These are phyloP conservation scores for Drosophila prosaltans DNA, from an alignment of 1,140 invertebrate genomes.

Conservation along the genomic window DNA sequence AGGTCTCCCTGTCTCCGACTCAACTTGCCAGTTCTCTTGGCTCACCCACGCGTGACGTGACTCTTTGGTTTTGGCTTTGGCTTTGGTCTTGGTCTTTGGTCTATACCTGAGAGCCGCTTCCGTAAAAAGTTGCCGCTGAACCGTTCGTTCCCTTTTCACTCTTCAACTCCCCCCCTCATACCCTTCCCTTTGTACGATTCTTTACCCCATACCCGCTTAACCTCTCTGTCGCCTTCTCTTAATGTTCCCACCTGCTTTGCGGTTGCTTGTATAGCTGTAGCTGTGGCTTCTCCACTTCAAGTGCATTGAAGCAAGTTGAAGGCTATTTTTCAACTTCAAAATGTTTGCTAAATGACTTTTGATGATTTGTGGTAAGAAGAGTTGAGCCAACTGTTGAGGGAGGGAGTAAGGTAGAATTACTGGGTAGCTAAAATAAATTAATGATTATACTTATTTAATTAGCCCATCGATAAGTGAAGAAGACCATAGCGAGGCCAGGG, in stretches of 20 bases:
- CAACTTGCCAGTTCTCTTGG: constrained; percentile 38
- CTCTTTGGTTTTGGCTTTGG: constrained; percentile 75
- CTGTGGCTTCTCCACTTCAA: constrained; percentile 69
- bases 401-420: constrained; percentile 18
- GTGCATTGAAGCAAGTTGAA: constrained; percentile 80
- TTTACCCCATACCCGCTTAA: constrained; percentile 6
- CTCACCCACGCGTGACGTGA: constrained; percentile 77
- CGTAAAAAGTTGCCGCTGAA: constrained; percentile 73
- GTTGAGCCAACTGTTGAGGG: constrained; percentile 31
- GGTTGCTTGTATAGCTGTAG: constrained; percentile 37
- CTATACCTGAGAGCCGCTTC: constrained; percentile 74
- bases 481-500: neutral
- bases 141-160: constrained; percentile 15
- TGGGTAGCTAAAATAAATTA: constrained; percentile 71
- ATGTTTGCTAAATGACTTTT: constrained; percentile 82
- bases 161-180: constrained; percentile 5
- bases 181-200: neutral
- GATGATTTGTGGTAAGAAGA: constrained; percentile 73
- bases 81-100: constrained; percentile 40
- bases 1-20: constrained; percentile 11
- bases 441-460: constrained; percentile 80
- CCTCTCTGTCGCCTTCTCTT: constrained; percentile 13
- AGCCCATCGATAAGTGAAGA: constrained; percentile 45
- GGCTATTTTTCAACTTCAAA: constrained; percentile 81
- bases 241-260: constrained; percentile 39